Evolutionary conservation across 2,888 invertebrate genomes (phyloP).

Genomic region (Choreutis nemorana): DNA sequence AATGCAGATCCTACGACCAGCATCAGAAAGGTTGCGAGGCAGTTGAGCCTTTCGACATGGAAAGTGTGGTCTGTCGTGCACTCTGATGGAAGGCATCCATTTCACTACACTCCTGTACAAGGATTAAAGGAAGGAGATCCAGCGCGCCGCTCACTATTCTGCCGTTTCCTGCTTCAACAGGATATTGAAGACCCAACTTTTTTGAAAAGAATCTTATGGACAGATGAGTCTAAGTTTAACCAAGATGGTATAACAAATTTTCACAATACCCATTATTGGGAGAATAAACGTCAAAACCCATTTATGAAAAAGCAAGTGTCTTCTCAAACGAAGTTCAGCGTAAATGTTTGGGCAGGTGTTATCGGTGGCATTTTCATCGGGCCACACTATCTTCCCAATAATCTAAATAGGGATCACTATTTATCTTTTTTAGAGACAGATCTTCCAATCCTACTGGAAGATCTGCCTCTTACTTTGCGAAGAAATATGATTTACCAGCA

Average conservation of each 20-base stretch:
- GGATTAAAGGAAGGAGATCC: too few species aligned
- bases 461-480: conserved; percentile 9
- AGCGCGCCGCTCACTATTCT: too few species aligned
- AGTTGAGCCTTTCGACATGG: too few species aligned
- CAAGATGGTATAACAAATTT: conserved; percentile 16
- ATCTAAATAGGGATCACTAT: conserved; percentile 17
- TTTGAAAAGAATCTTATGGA: conserved; percentile 14
- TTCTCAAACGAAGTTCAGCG: conserved; percentile 15
- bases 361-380: conserved; percentile 16
- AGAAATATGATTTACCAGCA: conserved; percentile 14
- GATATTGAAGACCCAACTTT: conserved; percentile 16
- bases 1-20: too few species aligned
- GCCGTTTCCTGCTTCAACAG: conserved; percentile 16
- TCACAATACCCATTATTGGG: conserved; percentile 17
- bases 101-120: too few species aligned
- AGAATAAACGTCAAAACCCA: conserved; percentile 14
- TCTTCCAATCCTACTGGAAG: conserved; percentile 9
- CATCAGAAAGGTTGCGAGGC: too few species aligned
- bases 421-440: conserved; percentile 12
- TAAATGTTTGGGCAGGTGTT: conserved; percentile 19
- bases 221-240: conserved; percentile 18
- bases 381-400: conserved; percentile 16
- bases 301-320: conserved; percentile 15
- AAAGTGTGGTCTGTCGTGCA: too few species aligned
- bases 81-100: too few species aligned